A percentile compares a stretch with the other conserved stretches of the same genome.
Conservation (phyloP, 2,113 vertebrate genomes). For the Eulemur macaco region DNA sequence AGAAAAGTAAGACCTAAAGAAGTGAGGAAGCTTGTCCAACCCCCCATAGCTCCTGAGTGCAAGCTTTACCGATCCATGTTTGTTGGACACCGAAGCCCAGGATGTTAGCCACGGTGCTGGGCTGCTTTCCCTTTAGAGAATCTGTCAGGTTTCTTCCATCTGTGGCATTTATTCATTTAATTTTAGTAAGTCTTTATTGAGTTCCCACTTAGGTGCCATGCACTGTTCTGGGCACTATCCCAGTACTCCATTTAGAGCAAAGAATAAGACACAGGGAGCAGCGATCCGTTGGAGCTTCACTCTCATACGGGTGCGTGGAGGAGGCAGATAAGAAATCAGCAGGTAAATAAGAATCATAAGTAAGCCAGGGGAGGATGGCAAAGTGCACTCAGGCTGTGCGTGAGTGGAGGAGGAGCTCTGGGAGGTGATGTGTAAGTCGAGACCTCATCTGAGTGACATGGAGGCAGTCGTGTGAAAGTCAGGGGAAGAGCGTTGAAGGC, state of each 20-base stretch:
- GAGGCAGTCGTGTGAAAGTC: not conserved
- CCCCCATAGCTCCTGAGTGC: not conserved
- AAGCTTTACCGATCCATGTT: not conserved
- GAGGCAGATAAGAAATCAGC: slow-evolving; percentile 23
- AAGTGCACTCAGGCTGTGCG: not conserved
- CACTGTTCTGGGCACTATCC: not conserved
- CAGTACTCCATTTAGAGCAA: not conserved
- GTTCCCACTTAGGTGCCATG: not conserved
- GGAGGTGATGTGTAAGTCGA: not conserved
- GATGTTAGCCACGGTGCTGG: not conserved
- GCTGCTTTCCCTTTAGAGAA: not conserved
- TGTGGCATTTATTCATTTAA: not conserved
- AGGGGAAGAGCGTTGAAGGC: not conserved
- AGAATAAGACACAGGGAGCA: not conserved
- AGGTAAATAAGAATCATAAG: not conserved
- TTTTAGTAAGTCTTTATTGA: slow-evolving; percentile 15
- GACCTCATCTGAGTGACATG: not conserved
- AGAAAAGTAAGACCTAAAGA: not conserved
- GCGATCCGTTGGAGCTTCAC: not conserved
- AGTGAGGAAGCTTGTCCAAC: not conserved
- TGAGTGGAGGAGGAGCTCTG: not conserved
- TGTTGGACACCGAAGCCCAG: not conserved
- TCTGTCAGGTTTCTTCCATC: not conserved
- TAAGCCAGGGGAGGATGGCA: not conserved
- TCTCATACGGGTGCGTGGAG: not conserved